Evolutionary conservation across 2,113 vertebrate species (phyloP).

Genomic region (Microcebus griseorufus): DNA sequence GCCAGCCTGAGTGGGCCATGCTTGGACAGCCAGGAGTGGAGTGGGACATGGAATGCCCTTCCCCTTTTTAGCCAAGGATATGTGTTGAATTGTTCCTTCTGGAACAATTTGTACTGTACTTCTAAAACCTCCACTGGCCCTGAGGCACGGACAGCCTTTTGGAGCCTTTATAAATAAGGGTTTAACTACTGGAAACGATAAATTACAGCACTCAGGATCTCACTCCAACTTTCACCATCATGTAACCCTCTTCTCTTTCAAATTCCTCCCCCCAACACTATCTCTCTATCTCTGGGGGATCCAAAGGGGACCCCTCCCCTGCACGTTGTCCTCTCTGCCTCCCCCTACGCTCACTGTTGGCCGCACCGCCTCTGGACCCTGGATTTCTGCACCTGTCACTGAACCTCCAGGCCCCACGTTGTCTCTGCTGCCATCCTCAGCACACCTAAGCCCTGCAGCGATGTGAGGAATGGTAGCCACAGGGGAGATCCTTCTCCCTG

Average conservation of each 20-base stretch:
- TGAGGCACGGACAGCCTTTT: not conserved
- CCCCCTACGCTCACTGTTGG: accelerated
- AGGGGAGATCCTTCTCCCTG: not conserved
- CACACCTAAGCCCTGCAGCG: not conserved
- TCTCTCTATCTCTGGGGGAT: not conserved
- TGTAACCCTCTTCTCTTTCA: not conserved
- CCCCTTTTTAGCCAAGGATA: not conserved
- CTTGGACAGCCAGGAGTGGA: not conserved
- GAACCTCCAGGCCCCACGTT: accelerated
- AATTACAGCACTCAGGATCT: accelerated
- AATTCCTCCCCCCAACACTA: not conserved
- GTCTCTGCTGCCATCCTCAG: not conserved
- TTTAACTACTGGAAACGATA: not conserved
- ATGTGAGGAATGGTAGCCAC: not conserved
- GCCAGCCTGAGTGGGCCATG: not conserved
- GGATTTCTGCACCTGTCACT: not conserved
- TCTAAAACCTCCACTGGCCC: not conserved
- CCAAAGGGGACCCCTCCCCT: not conserved
- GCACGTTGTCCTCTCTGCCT: not conserved
- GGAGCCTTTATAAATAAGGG: not conserved
- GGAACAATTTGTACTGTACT: not conserved
- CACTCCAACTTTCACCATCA: accelerated
- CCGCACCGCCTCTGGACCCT: not conserved
- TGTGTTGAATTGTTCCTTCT: conserved; percentile 11
- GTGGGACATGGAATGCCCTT: conserved; percentile 5